Evolutionary conservation across 53 echinoderm and acorn worm species (phyloP).

Genomic region (Echinarachnius parma): DNA sequence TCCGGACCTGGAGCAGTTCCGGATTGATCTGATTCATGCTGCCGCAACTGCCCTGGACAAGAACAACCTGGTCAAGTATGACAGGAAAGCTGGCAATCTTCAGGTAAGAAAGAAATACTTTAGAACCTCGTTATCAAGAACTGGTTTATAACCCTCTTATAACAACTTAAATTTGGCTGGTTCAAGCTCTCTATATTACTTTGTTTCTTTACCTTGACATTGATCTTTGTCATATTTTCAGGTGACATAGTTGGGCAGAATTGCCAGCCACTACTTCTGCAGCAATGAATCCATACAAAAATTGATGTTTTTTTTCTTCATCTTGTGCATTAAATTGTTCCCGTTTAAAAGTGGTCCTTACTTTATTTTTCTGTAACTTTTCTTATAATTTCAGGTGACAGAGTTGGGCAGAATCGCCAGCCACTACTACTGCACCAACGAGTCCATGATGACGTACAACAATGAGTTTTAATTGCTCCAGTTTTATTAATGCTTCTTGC

Average conservation of each 20-base stretch:
- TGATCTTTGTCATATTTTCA: too few species aligned
- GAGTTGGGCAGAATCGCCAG: slow-evolving; percentile 99
- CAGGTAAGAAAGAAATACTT: slow-evolving; percentile 93
- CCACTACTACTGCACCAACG: slow-evolving; percentile 99
- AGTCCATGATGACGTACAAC: slow-evolving; percentile 97
- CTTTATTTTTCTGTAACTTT: too few species aligned
- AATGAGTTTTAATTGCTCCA: too few species aligned
- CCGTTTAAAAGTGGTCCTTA: too few species aligned
- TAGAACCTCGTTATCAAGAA: too few species aligned
- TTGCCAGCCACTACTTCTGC: slow-evolving; percentile 99
- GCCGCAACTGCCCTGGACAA: slow-evolving; percentile 76
- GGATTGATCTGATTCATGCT: slow-evolving; percentile 90
- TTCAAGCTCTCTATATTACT: too few species aligned
- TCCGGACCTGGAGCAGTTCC: slow-evolving; percentile 82
- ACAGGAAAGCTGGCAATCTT: slow-evolving; percentile 89
- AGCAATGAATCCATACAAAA: too few species aligned
- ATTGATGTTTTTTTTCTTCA: too few species aligned
- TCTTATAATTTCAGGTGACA: slow-evolving; percentile 87
- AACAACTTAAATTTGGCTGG: too few species aligned
- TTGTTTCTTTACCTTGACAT: too few species aligned
- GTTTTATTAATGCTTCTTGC: not conserved
- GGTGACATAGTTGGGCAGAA: slow-evolving; percentile 97
- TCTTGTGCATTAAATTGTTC: too few species aligned
- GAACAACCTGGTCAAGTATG: slow-evolving; percentile 95
- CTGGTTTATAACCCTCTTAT: too few species aligned